Evolutionary conservation across 2,888 invertebrate genomes (phyloP), one percentile per base, ranked within the genome.

Genomic region (Leptura quadrifasciata): DNA sequence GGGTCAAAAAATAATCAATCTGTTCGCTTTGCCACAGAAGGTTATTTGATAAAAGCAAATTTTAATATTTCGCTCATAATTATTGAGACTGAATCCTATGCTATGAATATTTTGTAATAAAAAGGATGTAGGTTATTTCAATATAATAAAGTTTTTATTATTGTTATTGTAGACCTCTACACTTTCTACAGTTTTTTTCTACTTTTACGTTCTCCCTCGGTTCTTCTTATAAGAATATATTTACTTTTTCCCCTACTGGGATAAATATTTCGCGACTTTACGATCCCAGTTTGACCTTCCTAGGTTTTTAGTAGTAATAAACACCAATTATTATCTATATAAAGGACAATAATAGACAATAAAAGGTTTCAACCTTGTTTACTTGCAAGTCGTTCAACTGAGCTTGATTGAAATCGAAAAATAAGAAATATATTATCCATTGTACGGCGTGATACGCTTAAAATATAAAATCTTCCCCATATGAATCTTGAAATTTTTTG

Each of bases 261-360:
- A 55, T 18, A 52, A 18, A 72, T 47, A 54, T 72, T 61, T 57
- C 15, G 55, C 47, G 31, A 31, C 54, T 72, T 63, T 72, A 72
- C 63, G 72, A 72, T 72, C 35, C 55, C 24, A 52, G n/a, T 61
- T 63, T 63, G 72, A 52, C 72, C 54, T 64, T 72, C 63, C 54
- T 55, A 64, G 27, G 27, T 15, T 63, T 27, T 61, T 63, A 64
- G 55, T 15, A 63, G 20, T 54, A 17, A 12, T 72, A 63, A 72
- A 72, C 27, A 64, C 17, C 72, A 52, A 63, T 63, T 72, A 72
- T 64, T 55, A 55, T 10, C 20, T 57, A 24, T 20, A 57, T 35
- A 27, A 55, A 69, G 31, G 20, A 39, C 9, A 6, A 15, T 20
- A 15, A 15, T 27, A n/a, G 67, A 55, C 54, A 67, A 27, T 54